These are phyloP conservation scores for Microcebus griseorufus DNA, from an alignment of 2,113 vertebrate species.

Conservation along the genomic window DNA sequence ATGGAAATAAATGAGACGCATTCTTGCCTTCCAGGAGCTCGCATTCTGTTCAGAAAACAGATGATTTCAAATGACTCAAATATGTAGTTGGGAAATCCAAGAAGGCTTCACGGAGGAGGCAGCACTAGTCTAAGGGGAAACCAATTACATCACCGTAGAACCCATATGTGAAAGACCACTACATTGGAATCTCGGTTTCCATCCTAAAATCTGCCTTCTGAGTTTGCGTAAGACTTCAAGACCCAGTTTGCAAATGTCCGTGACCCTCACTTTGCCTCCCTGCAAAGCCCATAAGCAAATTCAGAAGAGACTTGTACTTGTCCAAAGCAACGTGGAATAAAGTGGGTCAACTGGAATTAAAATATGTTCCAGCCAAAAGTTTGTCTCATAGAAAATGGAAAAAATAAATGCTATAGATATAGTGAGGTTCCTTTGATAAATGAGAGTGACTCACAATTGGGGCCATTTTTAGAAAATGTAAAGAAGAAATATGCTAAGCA, in stretches of 20 bases:
- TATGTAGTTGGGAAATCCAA: not conserved
- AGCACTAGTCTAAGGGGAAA: not conserved
- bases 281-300: slow-evolving; percentile 59
- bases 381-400: slow-evolving; percentile 72
- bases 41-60: not conserved
- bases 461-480: slow-evolving; percentile 75
- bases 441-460: slow-evolving; percentile 67
- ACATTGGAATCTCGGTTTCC: slow-evolving; percentile 23
- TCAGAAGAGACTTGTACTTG: slow-evolving; percentile 68
- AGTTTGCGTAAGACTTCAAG: slow-evolving; percentile 37
- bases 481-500: slow-evolving; percentile 74
- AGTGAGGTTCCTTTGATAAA: slow-evolving; percentile 70
- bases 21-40: not conserved
- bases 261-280: slow-evolving; percentile 58
- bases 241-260: slow-evolving; percentile 32
- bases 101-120: not conserved
- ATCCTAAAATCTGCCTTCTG: slow-evolving; percentile 33
- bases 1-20: not conserved
- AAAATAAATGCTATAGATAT: slow-evolving; percentile 57
- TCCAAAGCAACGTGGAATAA: slow-evolving; percentile 62
- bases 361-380: slow-evolving; percentile 70
- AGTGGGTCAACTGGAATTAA: slow-evolving; percentile 77
- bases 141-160: not conserved
- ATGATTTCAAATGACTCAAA: not conserved
- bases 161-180: not conserved